Conservation (phyloP, 92 coral and sea anemone genomes). For the Porites cylindrica region DNA sequence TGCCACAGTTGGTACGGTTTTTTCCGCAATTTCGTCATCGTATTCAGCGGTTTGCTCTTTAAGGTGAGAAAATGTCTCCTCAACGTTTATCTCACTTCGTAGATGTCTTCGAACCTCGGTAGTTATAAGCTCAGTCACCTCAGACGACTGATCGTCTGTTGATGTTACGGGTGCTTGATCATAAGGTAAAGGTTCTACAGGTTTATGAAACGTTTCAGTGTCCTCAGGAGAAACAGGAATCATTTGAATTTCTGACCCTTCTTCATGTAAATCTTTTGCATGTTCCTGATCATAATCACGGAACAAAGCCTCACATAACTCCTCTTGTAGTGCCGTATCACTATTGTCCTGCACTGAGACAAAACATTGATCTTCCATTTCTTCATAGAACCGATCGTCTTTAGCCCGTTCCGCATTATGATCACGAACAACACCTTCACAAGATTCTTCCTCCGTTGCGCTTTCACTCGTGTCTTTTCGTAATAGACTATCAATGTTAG, state of each 20-base stretch:
- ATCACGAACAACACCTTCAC: slow-evolving; percentile 19
- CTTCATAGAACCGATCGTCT: not conserved
- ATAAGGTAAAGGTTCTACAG: slow-evolving; percentile 13
- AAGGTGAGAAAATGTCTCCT: slow-evolving; percentile 46
- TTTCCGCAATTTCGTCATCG: not conserved
- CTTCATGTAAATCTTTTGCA: not conserved
- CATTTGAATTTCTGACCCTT: not conserved
- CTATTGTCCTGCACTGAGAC: not conserved
- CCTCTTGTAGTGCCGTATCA: not conserved
- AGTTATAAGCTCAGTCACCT: slow-evolving; percentile 13
- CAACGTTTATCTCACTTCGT: slow-evolving; percentile 44
- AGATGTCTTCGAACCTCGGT: slow-evolving; percentile 27
- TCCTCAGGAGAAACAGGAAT: not conserved
- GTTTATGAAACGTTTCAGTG: not conserved
- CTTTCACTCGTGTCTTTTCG: not conserved
- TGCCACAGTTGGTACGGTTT: not conserved
- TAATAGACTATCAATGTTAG: not conserved
- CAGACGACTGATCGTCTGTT: slow-evolving; percentile 8
- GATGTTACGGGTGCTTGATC: not conserved
- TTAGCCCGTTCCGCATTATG: not conserved
- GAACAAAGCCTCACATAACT: not conserved
- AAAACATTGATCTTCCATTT: not conserved
- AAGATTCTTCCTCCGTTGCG: not conserved
- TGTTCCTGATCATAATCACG: slow-evolving; percentile 34
- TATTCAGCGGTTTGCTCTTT: slow-evolving; percentile 31